Evolutionary conservation across 2,888 invertebrate species (phyloP).

Genomic region (Drosophila pegasa): DNA sequence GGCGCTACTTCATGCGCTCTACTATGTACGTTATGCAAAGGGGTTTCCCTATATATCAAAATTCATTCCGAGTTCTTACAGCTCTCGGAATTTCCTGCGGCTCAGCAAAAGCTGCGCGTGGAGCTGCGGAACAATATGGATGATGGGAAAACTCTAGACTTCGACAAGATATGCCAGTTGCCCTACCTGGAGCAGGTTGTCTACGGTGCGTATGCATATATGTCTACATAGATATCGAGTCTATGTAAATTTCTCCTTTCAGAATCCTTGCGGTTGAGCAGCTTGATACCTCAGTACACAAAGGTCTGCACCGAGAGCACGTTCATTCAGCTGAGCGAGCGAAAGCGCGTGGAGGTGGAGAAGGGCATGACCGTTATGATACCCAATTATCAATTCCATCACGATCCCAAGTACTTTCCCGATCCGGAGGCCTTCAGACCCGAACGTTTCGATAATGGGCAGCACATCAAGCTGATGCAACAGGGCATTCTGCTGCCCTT

Average conservation of each 20-base stretch:
- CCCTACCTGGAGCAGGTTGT: conserved; percentile 81
- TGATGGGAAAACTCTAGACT: conserved; percentile 46
- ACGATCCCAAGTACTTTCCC: conserved; percentile 73
- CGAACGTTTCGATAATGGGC: conserved; percentile 78
- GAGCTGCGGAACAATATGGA: conserved; percentile 59
- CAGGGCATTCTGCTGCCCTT: conserved; percentile 80
- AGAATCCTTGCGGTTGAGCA: conserved; percentile 79
- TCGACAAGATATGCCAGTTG: conserved; percentile 70
- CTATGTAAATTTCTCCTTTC: not conserved
- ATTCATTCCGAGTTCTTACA: conserved; percentile 20
- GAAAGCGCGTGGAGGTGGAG: conserved; percentile 60
- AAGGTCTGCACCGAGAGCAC: conserved; percentile 72
- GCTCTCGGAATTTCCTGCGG: conserved; percentile 62
- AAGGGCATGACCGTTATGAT: conserved; percentile 77
- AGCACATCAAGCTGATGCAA: conserved; percentile 62
- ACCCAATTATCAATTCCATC: conserved; percentile 82
- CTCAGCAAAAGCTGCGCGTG: conserved; percentile 73
- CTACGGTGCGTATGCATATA: conserved; percentile 63
- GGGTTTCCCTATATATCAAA: not conserved
- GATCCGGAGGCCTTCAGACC: conserved; percentile 74
- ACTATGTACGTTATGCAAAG: conserved; percentile 64
- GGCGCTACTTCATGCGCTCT: conserved; percentile 68
- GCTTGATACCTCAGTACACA: conserved; percentile 66
- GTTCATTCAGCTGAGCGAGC: conserved; percentile 57
- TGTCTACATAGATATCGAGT: not conserved